Base-by-base conservation (phyloP, 2,113 vertebrate genomes). In the Tyto alba region DNA sequence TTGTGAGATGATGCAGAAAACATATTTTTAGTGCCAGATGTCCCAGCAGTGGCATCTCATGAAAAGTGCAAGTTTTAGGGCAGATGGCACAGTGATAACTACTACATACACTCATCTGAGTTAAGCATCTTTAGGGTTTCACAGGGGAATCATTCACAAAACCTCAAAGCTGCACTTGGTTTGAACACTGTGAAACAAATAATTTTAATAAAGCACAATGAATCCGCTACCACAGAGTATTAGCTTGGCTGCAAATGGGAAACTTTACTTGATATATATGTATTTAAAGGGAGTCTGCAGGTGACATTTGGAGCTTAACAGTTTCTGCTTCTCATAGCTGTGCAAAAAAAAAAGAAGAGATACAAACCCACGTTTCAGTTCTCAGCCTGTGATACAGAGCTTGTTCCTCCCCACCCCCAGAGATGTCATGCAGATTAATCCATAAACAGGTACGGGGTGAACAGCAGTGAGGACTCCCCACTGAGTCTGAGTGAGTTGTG, bases 11-110 rank as follows among this genome's bases (percentile, higher is more conserved):
- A 93, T 90, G 81, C 91, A 93, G 75, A 95, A 95, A 96, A 95
- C 78, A 91, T 93, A 89, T 91, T 97, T 95, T 95, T 91, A 77
- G 85, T 88, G 93, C 88, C 80, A 93, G 85, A 94, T 96, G 81
- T 96, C 85, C 55, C 89, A 94, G 75, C 47, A 88, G 72, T 56
- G 71, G 75, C 34, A 85, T 90, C 78, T 91, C 68, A 71, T 55
- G 66, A 85, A 95, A 87, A 95, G 77, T 76, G 55, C 32, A 87
- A 95, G 67, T 83, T 91, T 96, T 82, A 88, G 88, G 94, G 93
- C 94, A 95, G 81, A 95, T 91, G 89, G 85, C 6, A 6, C 41
- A 85, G 63, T 40, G 43, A 48, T 95, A 93, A 93, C 71, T 92
- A 66, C 50, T 93, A 91, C 53, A 88, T 34, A 62, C 32, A 89